Percentiles rank a stretch among this genome's conserved stretches.
Evolutionary conservation across 2,113 vertebrate genomes (phyloP).

Genomic region (Cnemophilus loriae): DNA sequence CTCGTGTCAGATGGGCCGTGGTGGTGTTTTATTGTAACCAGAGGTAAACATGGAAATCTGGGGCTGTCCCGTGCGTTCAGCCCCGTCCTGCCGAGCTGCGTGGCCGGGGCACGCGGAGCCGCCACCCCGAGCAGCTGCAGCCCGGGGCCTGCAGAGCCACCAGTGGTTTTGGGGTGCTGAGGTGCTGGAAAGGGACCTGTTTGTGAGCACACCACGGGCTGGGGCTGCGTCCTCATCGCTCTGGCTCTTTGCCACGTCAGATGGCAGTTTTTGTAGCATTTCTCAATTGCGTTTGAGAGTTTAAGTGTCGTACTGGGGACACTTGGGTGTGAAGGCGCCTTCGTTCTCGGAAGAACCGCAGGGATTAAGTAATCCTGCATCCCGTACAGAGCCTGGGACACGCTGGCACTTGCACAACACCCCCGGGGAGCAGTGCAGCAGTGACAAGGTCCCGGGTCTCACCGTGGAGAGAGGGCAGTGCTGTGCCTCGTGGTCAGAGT

Average conservation of each 20-base stretch:
- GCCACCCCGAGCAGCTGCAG: accelerated
- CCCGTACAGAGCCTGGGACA: accelerated
- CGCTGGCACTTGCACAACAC: accelerated
- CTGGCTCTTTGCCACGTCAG: accelerated
- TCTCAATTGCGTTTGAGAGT: accelerated
- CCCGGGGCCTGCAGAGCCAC: background rate
- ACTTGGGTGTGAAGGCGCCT: accelerated
- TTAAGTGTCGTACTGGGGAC: background rate
- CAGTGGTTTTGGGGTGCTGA: background rate
- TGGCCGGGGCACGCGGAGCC: accelerated
- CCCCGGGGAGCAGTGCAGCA: accelerated
- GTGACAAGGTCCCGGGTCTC: background rate
- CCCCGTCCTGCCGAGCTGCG: accelerated
- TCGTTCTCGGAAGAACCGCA: accelerated
- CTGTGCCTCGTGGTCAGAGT: accelerated
- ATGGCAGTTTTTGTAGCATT: accelerated
- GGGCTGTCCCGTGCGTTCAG: accelerated
- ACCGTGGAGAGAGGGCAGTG: accelerated
- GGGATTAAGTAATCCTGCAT: background rate
- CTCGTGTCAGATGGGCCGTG: accelerated
- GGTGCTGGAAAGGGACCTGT: background rate
- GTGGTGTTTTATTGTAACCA: background rate
- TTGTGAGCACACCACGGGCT: accelerated
- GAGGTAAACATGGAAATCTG: accelerated
- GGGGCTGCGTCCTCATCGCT: accelerated